Base-by-base conservation (phyloP, 2,888 invertebrate genomes). In the Synanthedon vespiformis region DNA sequence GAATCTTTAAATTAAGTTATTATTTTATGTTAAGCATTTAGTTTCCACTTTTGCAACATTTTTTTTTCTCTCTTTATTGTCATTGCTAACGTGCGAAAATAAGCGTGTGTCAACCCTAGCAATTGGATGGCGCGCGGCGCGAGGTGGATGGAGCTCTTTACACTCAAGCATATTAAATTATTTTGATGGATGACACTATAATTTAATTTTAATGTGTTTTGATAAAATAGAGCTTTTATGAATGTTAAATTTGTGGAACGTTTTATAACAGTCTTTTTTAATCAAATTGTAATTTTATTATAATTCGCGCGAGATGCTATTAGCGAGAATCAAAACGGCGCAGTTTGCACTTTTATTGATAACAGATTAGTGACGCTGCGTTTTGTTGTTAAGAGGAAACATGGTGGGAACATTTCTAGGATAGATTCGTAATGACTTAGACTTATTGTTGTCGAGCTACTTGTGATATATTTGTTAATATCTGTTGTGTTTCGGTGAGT, bases 181-280 rank as follows among this genome's bases (percentile, higher is more conserved):
- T 74, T 70, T 65, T 82, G 85, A 86, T 83, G 74, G 83, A 86
- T 83, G 72, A 71, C 74, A 68, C 74, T 74, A 74, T 82, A 79
- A 85, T 83, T 78, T 77, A 76, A 79, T 78, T 79, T 82, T 84
- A 81, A 84, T 84, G 81, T 82, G 81, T 80, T 84, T 77, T 80
- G 79, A 82, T 82, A 81, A 80, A 84, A 82, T 67, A 70, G 66
- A 63, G 62, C 70, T 65, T 67, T 68, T 64, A 68, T 67, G 64
- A 69, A 68, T 65, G 67, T 68, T 56, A 63, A 72, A 66, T 67
- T 34, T 64, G 65, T 58, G 68, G 62, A 62, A 64, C 69, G 61
- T 61, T 64, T 61, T 62, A 60, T 67, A 62, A 64, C 40, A 62
- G 56, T 56, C 61, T 69, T 64, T 64, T 62, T 61, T 60, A 61